Evolutionary conservation across 2,113 vertebrate species (phyloP).

Genomic region (Calonectris borealis): DNA sequence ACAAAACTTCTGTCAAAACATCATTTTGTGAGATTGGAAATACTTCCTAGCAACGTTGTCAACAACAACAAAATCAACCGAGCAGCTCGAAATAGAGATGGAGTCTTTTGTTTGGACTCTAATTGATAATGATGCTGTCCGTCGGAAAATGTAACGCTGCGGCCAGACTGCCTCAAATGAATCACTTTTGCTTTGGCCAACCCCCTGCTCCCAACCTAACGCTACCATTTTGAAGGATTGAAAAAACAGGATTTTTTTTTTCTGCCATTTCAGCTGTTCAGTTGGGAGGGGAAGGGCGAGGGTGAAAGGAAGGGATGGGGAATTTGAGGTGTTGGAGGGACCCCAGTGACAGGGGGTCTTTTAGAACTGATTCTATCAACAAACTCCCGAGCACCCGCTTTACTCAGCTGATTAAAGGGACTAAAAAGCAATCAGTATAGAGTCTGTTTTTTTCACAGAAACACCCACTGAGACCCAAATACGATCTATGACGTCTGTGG

Average conservation of each 20-base stretch:
- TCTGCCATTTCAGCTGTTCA: background rate
- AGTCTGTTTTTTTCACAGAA: background rate
- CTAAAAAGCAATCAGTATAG: background rate
- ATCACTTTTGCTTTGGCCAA: background rate
- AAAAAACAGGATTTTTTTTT: background rate
- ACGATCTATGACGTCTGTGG: background rate
- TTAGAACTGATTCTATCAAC: background rate
- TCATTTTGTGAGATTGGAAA: background rate
- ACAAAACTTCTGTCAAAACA: background rate
- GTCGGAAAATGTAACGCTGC: no score
- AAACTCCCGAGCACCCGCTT: background rate
- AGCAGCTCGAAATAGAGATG: background rate
- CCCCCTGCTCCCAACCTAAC: no score
- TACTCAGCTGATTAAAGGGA: background rate
- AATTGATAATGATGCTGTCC: background rate
- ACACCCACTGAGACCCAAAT: background rate
- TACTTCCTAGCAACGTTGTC: background rate
- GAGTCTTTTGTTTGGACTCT: background rate
- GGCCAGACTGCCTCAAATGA: background rate
- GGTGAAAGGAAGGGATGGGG: background rate
- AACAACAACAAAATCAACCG: background rate
- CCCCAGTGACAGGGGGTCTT: background rate
- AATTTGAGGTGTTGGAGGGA: background rate
- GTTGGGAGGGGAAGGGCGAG: fast-evolving
- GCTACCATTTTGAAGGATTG: background rate